Conservation (phyloP, 2,113 vertebrate genomes). For the Elachura formosa region DNA sequence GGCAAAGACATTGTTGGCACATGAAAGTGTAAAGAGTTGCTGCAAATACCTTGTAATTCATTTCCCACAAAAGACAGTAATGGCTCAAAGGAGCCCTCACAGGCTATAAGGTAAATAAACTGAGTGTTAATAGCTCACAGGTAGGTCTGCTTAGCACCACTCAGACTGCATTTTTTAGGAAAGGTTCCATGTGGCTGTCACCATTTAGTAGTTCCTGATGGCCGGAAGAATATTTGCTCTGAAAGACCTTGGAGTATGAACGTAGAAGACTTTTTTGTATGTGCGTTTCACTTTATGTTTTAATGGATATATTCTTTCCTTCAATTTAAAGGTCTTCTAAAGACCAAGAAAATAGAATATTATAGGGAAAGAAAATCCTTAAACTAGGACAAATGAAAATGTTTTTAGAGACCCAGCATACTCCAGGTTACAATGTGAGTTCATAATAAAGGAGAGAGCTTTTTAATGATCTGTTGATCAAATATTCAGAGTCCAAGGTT, state of each 20-base stretch:
- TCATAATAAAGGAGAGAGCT: neutral
- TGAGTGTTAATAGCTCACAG: neutral
- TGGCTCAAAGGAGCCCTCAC: neutral
- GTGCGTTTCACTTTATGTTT: neutral
- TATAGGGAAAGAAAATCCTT: neutral
- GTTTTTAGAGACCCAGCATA: neutral
- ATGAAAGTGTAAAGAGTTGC: neutral
- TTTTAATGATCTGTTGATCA: neutral
- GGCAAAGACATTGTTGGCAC: neutral
- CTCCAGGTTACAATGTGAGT: neutral
- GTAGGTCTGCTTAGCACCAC: neutral
- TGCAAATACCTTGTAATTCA: neutral
- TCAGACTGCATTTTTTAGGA: neutral
- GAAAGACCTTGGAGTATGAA: neutral
- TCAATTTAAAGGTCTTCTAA: neutral
- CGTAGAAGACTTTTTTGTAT: fast-evolving
- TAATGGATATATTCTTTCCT: neutral
- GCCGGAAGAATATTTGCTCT: neutral
- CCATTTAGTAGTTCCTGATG: neutral
- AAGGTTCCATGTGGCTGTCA: neutral
- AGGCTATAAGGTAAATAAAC: slow-evolving; percentile 26
- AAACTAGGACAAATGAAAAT: neutral
- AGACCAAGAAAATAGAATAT: neutral
- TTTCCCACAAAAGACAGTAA: slow-evolving; percentile 13
- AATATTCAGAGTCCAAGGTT: neutral